A percentile compares a stretch with the other conserved stretches of the same genome.
Conservation (phyloP, 2,113 vertebrate genomes). For the Myrmophylax atrothorax region DNA sequence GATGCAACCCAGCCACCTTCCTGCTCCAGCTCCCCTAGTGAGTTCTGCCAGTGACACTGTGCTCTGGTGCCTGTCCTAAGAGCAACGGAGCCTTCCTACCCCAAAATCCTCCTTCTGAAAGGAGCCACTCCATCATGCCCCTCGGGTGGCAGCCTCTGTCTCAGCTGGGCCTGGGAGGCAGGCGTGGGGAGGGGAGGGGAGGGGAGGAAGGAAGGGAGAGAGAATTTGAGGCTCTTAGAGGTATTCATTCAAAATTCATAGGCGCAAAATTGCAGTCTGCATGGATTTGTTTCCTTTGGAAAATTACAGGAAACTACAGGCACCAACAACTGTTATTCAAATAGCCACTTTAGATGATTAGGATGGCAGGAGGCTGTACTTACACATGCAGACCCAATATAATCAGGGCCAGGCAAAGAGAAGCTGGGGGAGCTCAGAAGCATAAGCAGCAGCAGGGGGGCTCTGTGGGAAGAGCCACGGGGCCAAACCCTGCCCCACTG, state of each 20-base stretch:
- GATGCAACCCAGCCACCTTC: background rate
- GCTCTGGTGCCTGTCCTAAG: background rate
- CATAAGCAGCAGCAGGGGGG: background rate
- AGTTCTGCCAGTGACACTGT: accelerated
- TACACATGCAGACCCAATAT: constrained; percentile 56
- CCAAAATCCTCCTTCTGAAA: background rate
- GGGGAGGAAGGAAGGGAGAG: background rate
- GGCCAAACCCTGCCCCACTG: background rate
- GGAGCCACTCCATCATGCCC: accelerated
- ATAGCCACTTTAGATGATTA: constrained; percentile 69
- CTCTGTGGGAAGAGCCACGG: background rate
- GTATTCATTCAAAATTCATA: constrained; percentile 69
- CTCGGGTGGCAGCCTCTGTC: background rate
- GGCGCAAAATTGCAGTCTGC: constrained; percentile 68
- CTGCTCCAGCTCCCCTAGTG: background rate
- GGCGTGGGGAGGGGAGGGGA: background rate
- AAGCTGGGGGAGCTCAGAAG: background rate
- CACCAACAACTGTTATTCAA: constrained; percentile 70
- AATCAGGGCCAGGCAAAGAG: background rate
- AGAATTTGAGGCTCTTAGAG: constrained; percentile 39
- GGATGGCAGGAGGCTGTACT: constrained; percentile 67
- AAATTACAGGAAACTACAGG: constrained; percentile 74
- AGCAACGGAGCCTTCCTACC: background rate
- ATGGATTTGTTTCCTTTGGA: constrained; percentile 71
- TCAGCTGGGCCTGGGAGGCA: background rate